A percentile compares a stretch with the other conserved stretches of the same genome.
These are phyloP conservation scores for Drosophila micromelanica DNA, from an alignment of 1,140 invertebrate species.

Conservation along the genomic window DNA sequence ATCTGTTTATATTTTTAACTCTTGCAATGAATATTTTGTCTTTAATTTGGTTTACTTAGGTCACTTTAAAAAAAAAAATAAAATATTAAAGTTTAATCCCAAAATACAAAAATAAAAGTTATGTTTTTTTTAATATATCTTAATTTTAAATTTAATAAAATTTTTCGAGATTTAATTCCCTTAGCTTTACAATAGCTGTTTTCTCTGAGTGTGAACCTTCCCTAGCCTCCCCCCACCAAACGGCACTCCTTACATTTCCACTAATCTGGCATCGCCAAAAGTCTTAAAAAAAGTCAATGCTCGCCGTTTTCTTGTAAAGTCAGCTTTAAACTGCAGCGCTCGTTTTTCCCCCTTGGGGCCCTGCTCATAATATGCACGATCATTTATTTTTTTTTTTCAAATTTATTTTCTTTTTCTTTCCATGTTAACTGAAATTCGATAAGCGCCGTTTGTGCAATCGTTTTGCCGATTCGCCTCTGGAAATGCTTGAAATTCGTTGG, in stretches of 20 bases:
- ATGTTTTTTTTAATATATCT: too few relatives aligned
- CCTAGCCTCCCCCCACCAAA: not conserved
- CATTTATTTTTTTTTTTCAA: too few relatives aligned
- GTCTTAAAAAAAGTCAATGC: slow-evolving; percentile 43
- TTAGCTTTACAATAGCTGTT: too few relatives aligned
- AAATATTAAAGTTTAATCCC: too few relatives aligned
- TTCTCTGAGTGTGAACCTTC: too few relatives aligned
- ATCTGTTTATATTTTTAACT: too few relatives aligned
- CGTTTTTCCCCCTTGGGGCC: not conserved
- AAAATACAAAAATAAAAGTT: too few relatives aligned
- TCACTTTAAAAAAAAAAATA: too few relatives aligned
- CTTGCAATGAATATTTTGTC: too few relatives aligned
- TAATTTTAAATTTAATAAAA: too few relatives aligned
- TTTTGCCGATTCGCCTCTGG: slow-evolving; percentile 10
- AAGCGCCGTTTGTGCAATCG: slow-evolving; percentile 37
- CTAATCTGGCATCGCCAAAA: slow-evolving; percentile 39
- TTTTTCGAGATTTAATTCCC: too few relatives aligned
- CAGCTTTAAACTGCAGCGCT: slow-evolving; percentile 26
- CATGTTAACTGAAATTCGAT: slow-evolving; percentile 69
- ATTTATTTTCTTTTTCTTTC: slow-evolving; percentile 48
- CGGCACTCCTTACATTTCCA: slow-evolving; percentile 14
- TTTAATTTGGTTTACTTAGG: too few relatives aligned
- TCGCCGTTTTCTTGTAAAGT: slow-evolving; percentile 46
- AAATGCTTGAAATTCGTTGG: slow-evolving; percentile 50
- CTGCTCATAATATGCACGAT: not conserved